These are phyloP conservation scores for Orchestes rusci DNA, from an alignment of 2,888 invertebrate species.

Conservation along the genomic window DNA sequence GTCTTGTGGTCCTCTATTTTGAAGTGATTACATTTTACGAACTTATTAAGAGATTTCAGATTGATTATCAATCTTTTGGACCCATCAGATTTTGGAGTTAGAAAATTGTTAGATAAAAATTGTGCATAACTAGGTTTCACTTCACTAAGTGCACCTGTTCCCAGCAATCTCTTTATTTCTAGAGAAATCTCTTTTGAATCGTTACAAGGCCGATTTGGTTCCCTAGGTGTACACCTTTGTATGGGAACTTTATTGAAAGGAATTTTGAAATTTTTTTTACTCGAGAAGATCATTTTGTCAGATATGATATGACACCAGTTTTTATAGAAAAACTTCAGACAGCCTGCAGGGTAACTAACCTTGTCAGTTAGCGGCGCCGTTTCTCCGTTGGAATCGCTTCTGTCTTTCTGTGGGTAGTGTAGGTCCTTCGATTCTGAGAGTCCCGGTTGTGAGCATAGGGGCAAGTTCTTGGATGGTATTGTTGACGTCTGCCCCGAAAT, in stretches of 20 bases:
- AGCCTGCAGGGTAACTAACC: not conserved
- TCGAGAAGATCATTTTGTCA: constrained; percentile 3
- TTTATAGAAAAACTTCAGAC: no score
- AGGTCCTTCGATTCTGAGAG: no score
- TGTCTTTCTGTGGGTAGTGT: no score
- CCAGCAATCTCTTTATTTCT: not conserved
- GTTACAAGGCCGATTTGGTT: not conserved
- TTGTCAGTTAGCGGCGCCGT: no score
- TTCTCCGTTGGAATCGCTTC: no score
- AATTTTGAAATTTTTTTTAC: constrained; percentile 7
- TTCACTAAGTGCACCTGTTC: constrained; percentile 10
- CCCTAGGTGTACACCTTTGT: not conserved
- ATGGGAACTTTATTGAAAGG: constrained; percentile 5
- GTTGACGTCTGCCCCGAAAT: no score
- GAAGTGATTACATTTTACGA: constrained; percentile 26
- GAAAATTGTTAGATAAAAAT: constrained; percentile 16
- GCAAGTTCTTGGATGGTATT: no score
- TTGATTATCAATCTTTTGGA: no score
- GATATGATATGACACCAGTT: not conserved
- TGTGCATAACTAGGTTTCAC: constrained; percentile 12
- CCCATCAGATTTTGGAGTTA: constrained; percentile 13
- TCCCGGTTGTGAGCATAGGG: no score
- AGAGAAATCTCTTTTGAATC: no score
- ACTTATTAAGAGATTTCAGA: constrained; percentile 25
- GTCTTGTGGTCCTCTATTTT: constrained; percentile 28